Evolutionary conservation across 2,888 invertebrate genomes (phyloP).

Genomic region (Drosophila peninsularis): DNA sequence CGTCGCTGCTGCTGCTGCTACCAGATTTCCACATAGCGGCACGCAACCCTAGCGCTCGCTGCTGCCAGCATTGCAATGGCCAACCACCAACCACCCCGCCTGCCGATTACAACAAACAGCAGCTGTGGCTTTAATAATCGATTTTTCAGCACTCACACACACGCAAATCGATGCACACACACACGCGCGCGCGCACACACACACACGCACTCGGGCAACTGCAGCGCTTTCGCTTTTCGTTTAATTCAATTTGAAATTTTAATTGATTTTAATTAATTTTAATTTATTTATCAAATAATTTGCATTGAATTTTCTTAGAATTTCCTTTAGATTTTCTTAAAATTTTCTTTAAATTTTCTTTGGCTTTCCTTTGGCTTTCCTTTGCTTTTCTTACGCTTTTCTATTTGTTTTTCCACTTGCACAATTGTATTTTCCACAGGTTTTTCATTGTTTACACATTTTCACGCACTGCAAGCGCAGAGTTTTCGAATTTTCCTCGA

Average conservation of each 20-base stretch:
- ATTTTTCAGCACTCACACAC: conserved; percentile 69
- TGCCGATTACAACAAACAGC: conserved; percentile 58
- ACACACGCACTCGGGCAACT: conserved; percentile 28
- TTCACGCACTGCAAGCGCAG: conserved; percentile 1
- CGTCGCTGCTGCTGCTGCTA: conserved; percentile 28
- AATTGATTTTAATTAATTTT: neutral
- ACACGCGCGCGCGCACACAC: conserved; percentile 23
- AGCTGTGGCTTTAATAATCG: conserved; percentile 78
- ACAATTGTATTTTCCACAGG: conserved; percentile 37
- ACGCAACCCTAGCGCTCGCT: conserved; percentile 64
- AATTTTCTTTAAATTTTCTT: conserved; percentile 3
- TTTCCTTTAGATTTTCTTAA: neutral
- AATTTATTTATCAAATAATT: neutral
- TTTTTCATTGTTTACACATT: conserved; percentile 45
- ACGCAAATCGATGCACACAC: conserved; percentile 51
- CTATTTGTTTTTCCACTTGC: conserved; percentile 4
- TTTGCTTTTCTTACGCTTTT: neutral
- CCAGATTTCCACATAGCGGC: conserved; percentile 71
- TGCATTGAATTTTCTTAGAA: neutral
- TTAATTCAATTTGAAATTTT: neutral
- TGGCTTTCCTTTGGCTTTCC: neutral
- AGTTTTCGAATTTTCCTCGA: neutral
- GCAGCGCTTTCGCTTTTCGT: conserved; percentile 64
- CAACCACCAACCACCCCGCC: conserved; percentile 37
- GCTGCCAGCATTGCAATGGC: conserved; percentile 56